Percentiles rank a stretch among this genome's conserved stretches.
phyloP scores from a whole-genome alignment of 2,888 invertebrate species.

The Catocala sponsa region DNA sequence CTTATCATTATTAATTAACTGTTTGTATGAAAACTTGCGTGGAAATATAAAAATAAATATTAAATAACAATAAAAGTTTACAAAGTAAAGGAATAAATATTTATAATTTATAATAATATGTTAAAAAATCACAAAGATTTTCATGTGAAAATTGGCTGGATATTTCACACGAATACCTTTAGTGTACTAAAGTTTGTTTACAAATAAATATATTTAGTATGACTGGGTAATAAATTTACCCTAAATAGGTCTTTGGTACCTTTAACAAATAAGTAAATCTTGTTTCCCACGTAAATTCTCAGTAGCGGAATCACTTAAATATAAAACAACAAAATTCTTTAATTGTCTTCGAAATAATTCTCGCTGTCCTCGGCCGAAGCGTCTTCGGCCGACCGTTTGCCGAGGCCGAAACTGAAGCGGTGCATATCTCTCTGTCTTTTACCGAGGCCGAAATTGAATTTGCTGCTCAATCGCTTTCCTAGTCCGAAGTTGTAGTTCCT shows the following conservation, averaged over 20 bases:
- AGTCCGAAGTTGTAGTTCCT: constrained; percentile 86
- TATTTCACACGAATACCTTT: constrained; percentile 69
- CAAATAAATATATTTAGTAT: too few species aligned
- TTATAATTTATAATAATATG: neutral
- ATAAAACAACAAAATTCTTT: constrained; percentile 55
- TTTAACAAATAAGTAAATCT: neutral
- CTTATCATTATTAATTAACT: constrained; percentile 55
- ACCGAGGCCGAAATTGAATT: constrained; percentile 88
- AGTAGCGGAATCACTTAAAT: constrained; percentile 40
- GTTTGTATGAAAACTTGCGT: constrained; percentile 49
- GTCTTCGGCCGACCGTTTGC: constrained; percentile 81
- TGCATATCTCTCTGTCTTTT: constrained; percentile 84
- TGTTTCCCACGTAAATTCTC: constrained; percentile 58
- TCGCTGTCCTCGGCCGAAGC: constrained; percentile 66
- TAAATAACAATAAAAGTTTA: constrained; percentile 13
- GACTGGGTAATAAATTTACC: too few species aligned
- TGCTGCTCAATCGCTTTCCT: constrained; percentile 83
- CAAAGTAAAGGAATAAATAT: neutral
- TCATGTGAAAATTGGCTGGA: constrained; percentile 77
- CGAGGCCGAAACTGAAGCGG: constrained; percentile 88
- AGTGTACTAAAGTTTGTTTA: neutral
- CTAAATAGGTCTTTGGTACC: too few species aligned
- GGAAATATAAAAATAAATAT: constrained; percentile 31
- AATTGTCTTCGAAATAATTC: constrained; percentile 68
- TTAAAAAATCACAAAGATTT: constrained; percentile 43